Evolutionary conservation across 2,888 invertebrate genomes (phyloP), one percentile per base, ranked within the genome.

Genomic region (Euspilapteryx auroguttella): DNA sequence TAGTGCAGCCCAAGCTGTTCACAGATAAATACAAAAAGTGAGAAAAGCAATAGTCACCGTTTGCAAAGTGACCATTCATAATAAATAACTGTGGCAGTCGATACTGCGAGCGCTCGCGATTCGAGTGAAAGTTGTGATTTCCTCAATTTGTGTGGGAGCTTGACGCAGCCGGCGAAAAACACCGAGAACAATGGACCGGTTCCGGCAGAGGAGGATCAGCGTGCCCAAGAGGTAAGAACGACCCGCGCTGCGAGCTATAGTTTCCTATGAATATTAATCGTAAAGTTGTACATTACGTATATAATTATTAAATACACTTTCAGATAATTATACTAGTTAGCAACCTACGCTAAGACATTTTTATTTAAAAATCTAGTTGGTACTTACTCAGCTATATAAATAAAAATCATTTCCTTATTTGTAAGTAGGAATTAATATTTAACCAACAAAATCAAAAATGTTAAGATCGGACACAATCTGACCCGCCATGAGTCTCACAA

Each of bases 131-230:
- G 71, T 69, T 54, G 42, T 48, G 55, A 56, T 59, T 58, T 55
- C 44, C 52, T 44, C 40, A 38, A 44, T 49, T 51, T 48, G 58
- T 52, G 58, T 64, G 68, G 46, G 57, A 59, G 48, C n/a, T n/a
- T n/a, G n/a, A n/a, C 52, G 49, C 49, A 48, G 42, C 37, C 42
- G 12, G 21, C 10, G 36, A 47, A 54, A 55, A 49, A 47, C 44
- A 44, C 49, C 58, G 45, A 55, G 45, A 44, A 71, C 62, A 71
- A 78, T 64, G 71, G 68, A 69, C 45, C 69, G 65, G 59, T 75
- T 76, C 59, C 69, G 69, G 45, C 75, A 64, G 44, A 56, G 76
- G 41, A 62, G 69, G 52, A 62, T 63, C 42, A 73, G 59, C 47
- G 63, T 65, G 47, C 75, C 65, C 45, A 77, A 68, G 55, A 54